Evolutionary conservation across 2,113 vertebrate genomes (phyloP), one percentile per base, ranked within the genome.

Genomic region (Upupa epops): DNA sequence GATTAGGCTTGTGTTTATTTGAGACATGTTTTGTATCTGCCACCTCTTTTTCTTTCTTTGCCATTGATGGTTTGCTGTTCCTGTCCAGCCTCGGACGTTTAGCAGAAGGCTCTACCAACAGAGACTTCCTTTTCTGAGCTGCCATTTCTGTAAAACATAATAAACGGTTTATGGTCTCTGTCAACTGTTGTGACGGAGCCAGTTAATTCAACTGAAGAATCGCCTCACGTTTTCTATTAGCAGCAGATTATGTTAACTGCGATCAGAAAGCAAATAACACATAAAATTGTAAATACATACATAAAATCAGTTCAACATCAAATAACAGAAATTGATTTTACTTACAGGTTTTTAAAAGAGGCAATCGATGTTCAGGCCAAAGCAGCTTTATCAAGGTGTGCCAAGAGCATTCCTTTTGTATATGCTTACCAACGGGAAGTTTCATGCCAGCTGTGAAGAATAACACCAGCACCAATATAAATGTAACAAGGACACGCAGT

Each of bases 121-220:
- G 3, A 91, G 95, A 97, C 88, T 96, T 98, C 77, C 96, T 97
- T 96, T 98, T 97, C 90, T 97, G 96, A 96, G 97, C 96, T 97
- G 98, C 96, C 97, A 97, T 97, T 97, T 97, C 98, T 98, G 97
- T 73, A 98, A 97, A 90, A 97, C 72, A 87, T 11, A 96, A 93
- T 34, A 89, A 93, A 9, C 6, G 24, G 92, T 85, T 87, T 61
- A 86, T 11, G 77, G 69, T 71, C 20, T 37, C 77, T 75, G 40
- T 34, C 28, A 91, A 90, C 61, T 52, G 74, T 13, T 29, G 73
- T 28, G 75, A 61, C 70, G 66, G 83, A 18, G 14, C 37, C 71
- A 82, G 56, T 48, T 79, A 42, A 66, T 42, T 24, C 36, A 28
- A 93, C 10, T 49, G 16, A 88, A 80, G 86, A 74, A 26, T 25